A percentile compares a stretch with the other conserved stretches of the same genome.
phyloP scores from a whole-genome alignment of 2,113 vertebrate genomes.

The Cromileptes altivelis region DNA sequence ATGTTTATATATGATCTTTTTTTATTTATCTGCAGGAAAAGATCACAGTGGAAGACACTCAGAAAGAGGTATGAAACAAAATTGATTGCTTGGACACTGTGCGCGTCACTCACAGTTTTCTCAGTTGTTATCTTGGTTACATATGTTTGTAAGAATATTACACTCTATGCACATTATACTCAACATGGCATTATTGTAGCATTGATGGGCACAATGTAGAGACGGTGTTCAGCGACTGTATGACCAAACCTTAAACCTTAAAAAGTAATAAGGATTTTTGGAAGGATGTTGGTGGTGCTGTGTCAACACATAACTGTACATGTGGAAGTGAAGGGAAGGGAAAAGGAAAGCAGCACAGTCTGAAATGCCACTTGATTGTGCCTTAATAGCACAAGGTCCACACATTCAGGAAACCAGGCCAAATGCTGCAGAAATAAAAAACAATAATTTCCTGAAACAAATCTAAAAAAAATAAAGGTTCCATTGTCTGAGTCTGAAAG shows the following conservation, averaged over 20 bases:
- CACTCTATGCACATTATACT: background rate
- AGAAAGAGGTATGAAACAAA: slow-evolving; percentile 89
- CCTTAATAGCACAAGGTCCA: background rate
- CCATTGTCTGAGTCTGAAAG: background rate
- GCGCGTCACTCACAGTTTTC: background rate
- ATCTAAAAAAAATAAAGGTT: background rate
- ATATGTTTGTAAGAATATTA: background rate
- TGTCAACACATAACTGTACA: background rate
- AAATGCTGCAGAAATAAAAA: background rate
- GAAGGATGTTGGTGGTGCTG: slow-evolving; percentile 1
- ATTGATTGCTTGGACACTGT: background rate
- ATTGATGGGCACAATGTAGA: background rate
- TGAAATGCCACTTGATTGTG: background rate
- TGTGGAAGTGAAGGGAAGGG: background rate
- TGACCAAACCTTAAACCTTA: background rate
- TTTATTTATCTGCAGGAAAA: slow-evolving; percentile 88
- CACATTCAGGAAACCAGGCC: background rate
- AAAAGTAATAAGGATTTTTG: background rate
- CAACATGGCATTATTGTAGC: background rate
- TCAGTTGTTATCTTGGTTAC: background rate
- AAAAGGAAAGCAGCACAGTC: background rate
- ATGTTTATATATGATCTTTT: background rate
- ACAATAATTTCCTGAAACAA: background rate
- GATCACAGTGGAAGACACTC: slow-evolving; percentile 88
- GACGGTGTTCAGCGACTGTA: background rate